Evolutionary conservation across 2,113 vertebrate species (phyloP).

Genomic region (Larimichthys crocea): DNA sequence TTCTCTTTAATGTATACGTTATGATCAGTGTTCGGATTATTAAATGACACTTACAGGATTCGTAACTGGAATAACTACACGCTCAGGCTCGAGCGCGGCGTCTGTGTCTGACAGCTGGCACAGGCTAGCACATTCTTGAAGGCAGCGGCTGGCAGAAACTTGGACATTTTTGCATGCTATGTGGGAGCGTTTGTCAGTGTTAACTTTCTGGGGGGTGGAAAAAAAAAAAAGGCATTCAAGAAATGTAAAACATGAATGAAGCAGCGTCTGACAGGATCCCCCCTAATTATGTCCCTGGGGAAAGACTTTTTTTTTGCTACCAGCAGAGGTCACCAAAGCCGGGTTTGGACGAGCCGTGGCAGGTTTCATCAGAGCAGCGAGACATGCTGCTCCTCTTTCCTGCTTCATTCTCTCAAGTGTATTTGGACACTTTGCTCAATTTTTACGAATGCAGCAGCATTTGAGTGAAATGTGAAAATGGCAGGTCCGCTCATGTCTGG

Average conservation of each 20-base stretch:
- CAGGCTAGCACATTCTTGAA: not conserved
- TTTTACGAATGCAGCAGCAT: constrained; percentile 1
- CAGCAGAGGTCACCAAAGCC: constrained; percentile 68
- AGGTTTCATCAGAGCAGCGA: constrained; percentile 22
- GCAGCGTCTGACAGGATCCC: constrained; percentile 35
- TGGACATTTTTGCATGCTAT: not conserved
- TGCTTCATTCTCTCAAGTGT: constrained; percentile 1
- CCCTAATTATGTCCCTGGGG: constrained; percentile 56
- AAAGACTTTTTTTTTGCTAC: constrained; percentile 21
- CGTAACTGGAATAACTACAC: not conserved
- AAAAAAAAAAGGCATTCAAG: constrained; percentile 12
- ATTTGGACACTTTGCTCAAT: not conserved
- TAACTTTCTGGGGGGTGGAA: constrained; percentile 15
- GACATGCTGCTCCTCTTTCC: not conserved
- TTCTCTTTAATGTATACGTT: not conserved
- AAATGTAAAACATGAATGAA: constrained; percentile 53
- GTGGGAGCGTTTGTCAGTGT: constrained; percentile 36
- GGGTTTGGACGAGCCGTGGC: constrained; percentile 33
- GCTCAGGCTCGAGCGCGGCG: not conserved
- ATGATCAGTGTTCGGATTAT: not conserved
- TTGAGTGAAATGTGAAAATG: not conserved
- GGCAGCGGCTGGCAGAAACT: not conserved
- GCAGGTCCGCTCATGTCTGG: not conserved
- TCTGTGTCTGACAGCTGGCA: not conserved
- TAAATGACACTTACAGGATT: not conserved